Percentiles rank a stretch among this genome's conserved stretches.
Conservation (phyloP, 2,113 vertebrate species). For the Craseonycteris thonglongyai region DNA sequence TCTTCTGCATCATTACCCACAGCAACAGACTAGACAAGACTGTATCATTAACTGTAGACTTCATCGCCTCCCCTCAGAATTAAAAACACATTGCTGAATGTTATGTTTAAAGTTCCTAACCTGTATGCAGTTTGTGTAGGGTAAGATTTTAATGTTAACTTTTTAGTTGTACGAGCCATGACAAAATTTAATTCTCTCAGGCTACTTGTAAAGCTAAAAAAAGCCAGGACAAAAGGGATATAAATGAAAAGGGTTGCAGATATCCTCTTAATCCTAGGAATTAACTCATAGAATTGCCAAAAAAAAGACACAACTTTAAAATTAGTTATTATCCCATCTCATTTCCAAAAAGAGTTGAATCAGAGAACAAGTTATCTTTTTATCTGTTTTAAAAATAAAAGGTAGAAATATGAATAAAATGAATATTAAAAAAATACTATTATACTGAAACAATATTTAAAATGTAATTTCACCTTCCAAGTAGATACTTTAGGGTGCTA, state of each 20-base stretch:
- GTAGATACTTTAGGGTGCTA: neutral
- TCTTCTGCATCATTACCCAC: neutral
- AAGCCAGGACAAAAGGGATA: neutral
- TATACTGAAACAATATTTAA: neutral
- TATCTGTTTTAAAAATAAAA: neutral
- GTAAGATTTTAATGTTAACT: neutral
- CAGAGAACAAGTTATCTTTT: neutral
- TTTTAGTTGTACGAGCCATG: neutral
- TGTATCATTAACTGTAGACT: neutral
- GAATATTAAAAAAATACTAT: neutral
- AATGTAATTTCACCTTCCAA: neutral
- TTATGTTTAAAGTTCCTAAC: conserved; percentile 22
- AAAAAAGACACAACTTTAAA: neutral
- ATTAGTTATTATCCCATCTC: neutral
- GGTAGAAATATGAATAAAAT: neutral
- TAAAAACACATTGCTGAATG: conserved; percentile 23
- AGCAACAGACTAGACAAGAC: neutral
- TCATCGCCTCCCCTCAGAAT: neutral
- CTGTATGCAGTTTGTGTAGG: neutral
- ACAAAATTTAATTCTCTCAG: neutral
- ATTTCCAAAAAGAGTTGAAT: neutral
- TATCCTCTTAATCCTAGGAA: neutral
- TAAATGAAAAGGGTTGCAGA: neutral
- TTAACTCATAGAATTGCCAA: neutral
- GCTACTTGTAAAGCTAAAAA: neutral